Base-by-base conservation (phyloP, 2,797 vertebrate genomes). In the Halcyon smyrnensis region DNA sequence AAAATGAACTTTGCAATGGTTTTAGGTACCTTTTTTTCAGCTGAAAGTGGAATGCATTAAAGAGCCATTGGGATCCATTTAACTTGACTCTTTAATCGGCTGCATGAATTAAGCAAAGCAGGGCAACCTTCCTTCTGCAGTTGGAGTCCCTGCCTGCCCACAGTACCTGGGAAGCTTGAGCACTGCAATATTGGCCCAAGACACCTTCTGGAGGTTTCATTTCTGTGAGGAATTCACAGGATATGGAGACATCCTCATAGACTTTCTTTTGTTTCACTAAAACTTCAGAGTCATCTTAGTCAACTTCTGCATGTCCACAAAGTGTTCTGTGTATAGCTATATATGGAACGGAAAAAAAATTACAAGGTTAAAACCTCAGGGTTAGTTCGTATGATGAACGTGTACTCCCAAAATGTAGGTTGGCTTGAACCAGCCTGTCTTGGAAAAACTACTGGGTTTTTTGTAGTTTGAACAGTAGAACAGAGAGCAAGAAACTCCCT, bases 311-410 rank as follows among this genome's bases (percentile, higher is more conserved):
- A 5, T 11, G 36, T 76, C 76, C 78, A 34, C 14, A 14, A 24
- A 23, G 39, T 63, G 24, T 63, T 91, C 74, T 86, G 7, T 86
- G 28, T 87, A 69, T 87, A 88, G 63, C 50, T 81, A 2, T 82
- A 27, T 76, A 24, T 62, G 64, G 93, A 82, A 90, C 10, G 4
- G 76, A 50, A 60, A 90, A 89, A 79, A 91, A 91, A 93, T 90
- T 82, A 74, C 56, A 91, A 36, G 28, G 63, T 94, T 94, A n/a
- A 91, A 95, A 84, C 85, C 77, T 95, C 67, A 74, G 59, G 7
- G 74, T 70, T 76, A 11, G 32, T 80, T 93, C 13, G 1, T 70
- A 32, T 74, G 82, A 73, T 23, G 69, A 88, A 79, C 45, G 45
- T 10, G 23, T 82, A 76, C 46, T 87, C 51, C 69, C 67, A 91